These are phyloP conservation scores for Pelobates cultripes DNA, from an alignment of 2,797 vertebrate genomes.

Conservation along the genomic window DNA sequence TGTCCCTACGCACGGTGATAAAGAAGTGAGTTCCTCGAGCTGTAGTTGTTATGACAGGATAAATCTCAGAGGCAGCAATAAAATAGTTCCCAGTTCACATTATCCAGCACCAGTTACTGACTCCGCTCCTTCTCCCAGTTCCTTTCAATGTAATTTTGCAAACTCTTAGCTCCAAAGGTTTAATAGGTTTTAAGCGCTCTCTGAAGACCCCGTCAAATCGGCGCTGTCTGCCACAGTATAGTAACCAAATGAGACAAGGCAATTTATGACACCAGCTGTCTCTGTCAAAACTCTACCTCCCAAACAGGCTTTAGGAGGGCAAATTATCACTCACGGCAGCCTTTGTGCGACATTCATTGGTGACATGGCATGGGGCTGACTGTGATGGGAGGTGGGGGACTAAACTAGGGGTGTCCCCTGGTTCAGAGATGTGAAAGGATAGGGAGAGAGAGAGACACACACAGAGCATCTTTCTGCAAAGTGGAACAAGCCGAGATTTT, in stretches of 20 bases:
- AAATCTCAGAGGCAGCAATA: conserved; percentile 38
- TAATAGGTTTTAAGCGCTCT: conserved; percentile 52
- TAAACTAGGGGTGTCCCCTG: background rate
- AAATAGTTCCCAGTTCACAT: conserved; percentile 21
- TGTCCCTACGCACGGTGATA: background rate
- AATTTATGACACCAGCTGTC: conserved; percentile 70
- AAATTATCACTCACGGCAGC: conserved; percentile 46
- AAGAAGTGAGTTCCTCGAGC: conserved; percentile 36
- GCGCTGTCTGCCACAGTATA: conserved; percentile 54
- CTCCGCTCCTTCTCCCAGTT: background rate
- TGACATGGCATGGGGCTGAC: background rate
- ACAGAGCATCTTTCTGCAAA: background rate
- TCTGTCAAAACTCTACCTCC: conserved; percentile 65
- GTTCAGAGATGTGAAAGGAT: background rate
- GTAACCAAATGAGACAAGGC: conserved; percentile 69
- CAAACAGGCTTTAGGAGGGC: conserved; percentile 23
- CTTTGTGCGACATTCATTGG: conserved; percentile 20
- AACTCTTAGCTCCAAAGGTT: conserved; percentile 47
- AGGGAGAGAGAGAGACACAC: background rate
- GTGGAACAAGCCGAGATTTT: conserved; percentile 13
- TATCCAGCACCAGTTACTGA: conserved; percentile 20
- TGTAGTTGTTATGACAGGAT: conserved; percentile 41
- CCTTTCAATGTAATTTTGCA: conserved; percentile 36
- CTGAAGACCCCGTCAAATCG: conserved; percentile 50
- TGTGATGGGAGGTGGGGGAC: conserved; percentile 20